Base-by-base conservation (phyloP, 2,888 invertebrate genomes). In the Tolmerus cingulatus region DNA sequence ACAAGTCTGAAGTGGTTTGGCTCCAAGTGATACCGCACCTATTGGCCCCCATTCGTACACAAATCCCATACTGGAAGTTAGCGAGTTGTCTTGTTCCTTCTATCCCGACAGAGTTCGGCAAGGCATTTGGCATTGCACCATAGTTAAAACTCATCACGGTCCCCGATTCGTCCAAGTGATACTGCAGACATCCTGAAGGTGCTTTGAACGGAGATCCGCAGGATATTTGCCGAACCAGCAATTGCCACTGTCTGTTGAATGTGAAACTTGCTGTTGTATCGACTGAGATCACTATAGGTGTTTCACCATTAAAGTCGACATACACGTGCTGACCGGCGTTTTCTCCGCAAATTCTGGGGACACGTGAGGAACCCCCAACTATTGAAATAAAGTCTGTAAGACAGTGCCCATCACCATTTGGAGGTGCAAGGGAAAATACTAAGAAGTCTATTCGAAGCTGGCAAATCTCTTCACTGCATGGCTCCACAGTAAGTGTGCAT, bases 301-400 rank as follows among this genome's bases (percentile, higher is more conserved):
- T 93, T 30, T 94, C 94, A 0, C 94, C 95, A 90, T 95, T 95
- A 90, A 97, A 97, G 91, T 96, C 95, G 1, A 96, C 94, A 90
- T 96, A 97, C 37, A 97, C 94, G 90, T 96, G 96, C 91, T 97
- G 96, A 0, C 96, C 97, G 0, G 95, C 95, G 91, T 97, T 96
- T 91, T 96, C 96, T 0, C 97, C 97, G 91, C 97, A 97, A 88
- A 97, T 94, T 0, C 93, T 91, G 0, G 96, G 96, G 5, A 96
- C 94, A 7, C 93, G 91, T 0, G 95, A 95, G 87, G 95, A 95
- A 0, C 95, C 95, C 0, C 96, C 96, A 0, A 95, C 94, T 37
- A 97, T 93, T 4, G 95, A 94, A 88, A 97, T 93, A 4, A 95
- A 94, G 91, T 97, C 97, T 0, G 94, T 95, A 16, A 93, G 91